Percentiles rank a stretch among this genome's conserved stretches.
These are phyloP conservation scores for Lipophrys pholis DNA, from an alignment of 2,113 vertebrate species.

Conservation along the genomic window DNA sequence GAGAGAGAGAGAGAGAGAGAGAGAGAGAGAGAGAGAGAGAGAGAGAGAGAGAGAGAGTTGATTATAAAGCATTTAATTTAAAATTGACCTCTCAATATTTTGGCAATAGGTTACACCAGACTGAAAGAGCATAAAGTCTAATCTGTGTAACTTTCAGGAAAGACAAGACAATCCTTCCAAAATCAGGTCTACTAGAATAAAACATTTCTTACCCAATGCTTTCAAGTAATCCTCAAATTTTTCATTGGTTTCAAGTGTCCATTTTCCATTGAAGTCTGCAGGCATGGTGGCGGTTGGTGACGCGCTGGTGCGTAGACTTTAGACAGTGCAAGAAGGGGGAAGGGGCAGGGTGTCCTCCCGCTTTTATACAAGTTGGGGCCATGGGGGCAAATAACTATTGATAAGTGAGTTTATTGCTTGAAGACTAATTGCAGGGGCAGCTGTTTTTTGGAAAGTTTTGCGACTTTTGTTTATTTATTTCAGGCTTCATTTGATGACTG, in stretches of 20 bases:
- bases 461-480: conserved; percentile 13
- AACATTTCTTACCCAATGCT: conserved; percentile 87
- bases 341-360: conserved; percentile 27
- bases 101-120: too few species aligned
- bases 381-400: conserved; percentile 65
- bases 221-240: conserved; percentile 94
- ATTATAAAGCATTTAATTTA: not conserved
- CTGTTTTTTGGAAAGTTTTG: conserved; percentile 14
- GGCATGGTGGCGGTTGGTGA: conserved; percentile 82
- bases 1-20: conserved; percentile 1
- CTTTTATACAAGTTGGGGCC: conserved; percentile 55
- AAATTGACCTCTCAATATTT: too few species aligned
- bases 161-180: not conserved
- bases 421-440: conserved; percentile 39
- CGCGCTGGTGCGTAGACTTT: conserved; percentile 44
- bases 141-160: too few species aligned
- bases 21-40: not conserved
- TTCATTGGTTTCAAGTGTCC: conserved; percentile 89
- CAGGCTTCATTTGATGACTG: not conserved
- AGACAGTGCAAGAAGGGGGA: conserved; percentile 30
- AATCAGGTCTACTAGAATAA: conserved; percentile 6
- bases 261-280: conserved; percentile 89
- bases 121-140: too few species aligned
- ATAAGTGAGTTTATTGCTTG: conserved; percentile 66
- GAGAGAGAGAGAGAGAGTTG: not conserved